Base-by-base conservation (phyloP, 2,113 vertebrate species). In the Zapus hudsonius region DNA sequence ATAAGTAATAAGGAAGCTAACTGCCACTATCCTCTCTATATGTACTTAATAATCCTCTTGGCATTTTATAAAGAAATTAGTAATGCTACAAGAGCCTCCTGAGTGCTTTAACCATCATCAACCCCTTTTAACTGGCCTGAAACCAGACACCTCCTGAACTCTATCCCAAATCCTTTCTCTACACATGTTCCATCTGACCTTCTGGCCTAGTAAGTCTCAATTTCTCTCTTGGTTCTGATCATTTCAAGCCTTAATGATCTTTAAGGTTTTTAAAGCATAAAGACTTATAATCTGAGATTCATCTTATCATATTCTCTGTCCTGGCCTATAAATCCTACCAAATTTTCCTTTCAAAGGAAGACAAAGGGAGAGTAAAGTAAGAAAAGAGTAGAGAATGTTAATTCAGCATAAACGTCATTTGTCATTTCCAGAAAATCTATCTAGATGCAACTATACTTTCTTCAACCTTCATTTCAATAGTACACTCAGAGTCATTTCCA, bases 241-340 rank as follows among this genome's bases (percentile, higher is more conserved):
- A 52, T 52, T 52, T 52, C 16, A 52, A 52, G 52, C 52, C 16
- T 52, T 52, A 52, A 52, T 52, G 52, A 52, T 52, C 11, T 52
- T 52, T 52, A 15, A 52, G 7, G 12, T 52, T 52, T 13, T 52
- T 52, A 15, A 52, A 52, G 52, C 52, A 52, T 52, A 15, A 52
- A 52, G 52, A 12, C 11, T 15, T 52, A 7, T 47, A 47, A 59
- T 0, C 25, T 7, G 42, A 44, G 40, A 5, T 2, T 2, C 67
- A 12, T 2, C n/a, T 19, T 13, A 33, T 2, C 44, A 0, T n/a
- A 9, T 55, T 17, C 78, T 87, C 36, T 55, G 25, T 5, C 17
- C 1, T 57, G 40, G 19, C 9, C 11, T 22, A 31, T 3, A 17
- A 20, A 33, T 29, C n/a, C 0, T 0, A 6, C 5, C 25, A 84